Evolutionary conservation across 2,797 vertebrate species (phyloP), one percentile per base, ranked within the genome.

Genomic region (Cottoperca gobio): DNA sequence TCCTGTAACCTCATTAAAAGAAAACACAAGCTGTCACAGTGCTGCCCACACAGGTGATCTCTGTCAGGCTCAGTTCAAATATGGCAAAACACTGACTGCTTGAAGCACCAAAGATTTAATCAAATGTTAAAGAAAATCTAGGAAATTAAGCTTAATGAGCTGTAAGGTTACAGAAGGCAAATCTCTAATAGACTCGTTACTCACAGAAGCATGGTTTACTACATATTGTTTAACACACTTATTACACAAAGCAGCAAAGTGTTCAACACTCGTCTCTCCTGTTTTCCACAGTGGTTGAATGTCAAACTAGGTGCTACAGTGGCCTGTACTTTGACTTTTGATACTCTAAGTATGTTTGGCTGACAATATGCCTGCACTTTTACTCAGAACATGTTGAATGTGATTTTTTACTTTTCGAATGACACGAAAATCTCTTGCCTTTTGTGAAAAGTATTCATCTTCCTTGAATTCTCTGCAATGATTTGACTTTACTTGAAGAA

Each of bases 1-100:
- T 3, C 28, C 58, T 70, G 52, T 71, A 62, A 68, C 39, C 37
- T 73, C 40, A 76, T 63, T 45, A 64, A 67, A 53, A 45, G 33
- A 54, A 81, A 70, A 67, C 21, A 55, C 65, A 64, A 31, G 57
- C 42, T 54, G 54, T 58, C 19, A 79, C 49, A 16, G 35, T 24
- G 42, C 46, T 33, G 35, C 50, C 64, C 68, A 70, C 54, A 62
- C 54, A 73, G 59, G 24, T 50, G 33, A 78, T 46, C 53, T 50
- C 71, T 75, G 57, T 57, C 60, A 55, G 69, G 50, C 49, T 62
- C 52, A 14, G 48, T 19, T 31, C 46, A 50, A 52, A 72, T 62
- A 40, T 58, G 9, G 39, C 33, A n/a, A 63, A 69, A 59, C 35
- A 10, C 40, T 28, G 33, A 17, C 42, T 59, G 58, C 40, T 21